These are phyloP conservation scores for Myotis planiceps DNA, from an alignment of 2,797 vertebrate species.

Conservation along the genomic window DNA sequence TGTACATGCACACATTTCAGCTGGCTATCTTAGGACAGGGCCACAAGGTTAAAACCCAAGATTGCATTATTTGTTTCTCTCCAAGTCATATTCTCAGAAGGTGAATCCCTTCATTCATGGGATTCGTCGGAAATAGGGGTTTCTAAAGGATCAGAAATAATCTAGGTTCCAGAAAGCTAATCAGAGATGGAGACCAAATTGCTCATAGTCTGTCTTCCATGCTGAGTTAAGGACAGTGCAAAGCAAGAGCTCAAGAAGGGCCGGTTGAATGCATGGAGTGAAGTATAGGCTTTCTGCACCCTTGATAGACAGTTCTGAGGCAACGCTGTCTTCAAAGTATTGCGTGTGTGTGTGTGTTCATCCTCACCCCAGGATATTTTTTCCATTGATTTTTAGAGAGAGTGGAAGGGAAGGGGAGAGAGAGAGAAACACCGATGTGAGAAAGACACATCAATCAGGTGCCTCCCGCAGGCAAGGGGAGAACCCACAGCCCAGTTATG, in stretches of 20 bases:
- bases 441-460: no score
- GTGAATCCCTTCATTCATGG: neutral
- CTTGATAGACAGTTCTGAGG: neutral
- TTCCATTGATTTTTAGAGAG: no score
- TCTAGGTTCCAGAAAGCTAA: slow-evolving; percentile 33
- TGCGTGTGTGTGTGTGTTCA: neutral
- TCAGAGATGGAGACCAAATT: neutral
- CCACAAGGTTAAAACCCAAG: neutral
- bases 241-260: neutral
- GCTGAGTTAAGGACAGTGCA: neutral
- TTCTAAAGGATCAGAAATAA: slow-evolving; percentile 28
- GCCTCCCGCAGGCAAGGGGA: no score
- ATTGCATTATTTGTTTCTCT: neutral
- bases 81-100: slow-evolving; percentile 13
- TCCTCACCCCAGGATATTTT: no score
- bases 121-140: neutral
- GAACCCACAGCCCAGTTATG: no score
- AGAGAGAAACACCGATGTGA: no score
- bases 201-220: neutral
- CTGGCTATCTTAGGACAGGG: neutral
- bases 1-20: neutral
- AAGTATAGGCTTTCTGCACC: slow-evolving; percentile 4
- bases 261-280: neutral
- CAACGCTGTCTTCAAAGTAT: neutral
- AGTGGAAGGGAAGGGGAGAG: no score